These are phyloP conservation scores for Hoplodrina blanda DNA, from an alignment of 2,888 invertebrate species.

Conservation along the genomic window DNA sequence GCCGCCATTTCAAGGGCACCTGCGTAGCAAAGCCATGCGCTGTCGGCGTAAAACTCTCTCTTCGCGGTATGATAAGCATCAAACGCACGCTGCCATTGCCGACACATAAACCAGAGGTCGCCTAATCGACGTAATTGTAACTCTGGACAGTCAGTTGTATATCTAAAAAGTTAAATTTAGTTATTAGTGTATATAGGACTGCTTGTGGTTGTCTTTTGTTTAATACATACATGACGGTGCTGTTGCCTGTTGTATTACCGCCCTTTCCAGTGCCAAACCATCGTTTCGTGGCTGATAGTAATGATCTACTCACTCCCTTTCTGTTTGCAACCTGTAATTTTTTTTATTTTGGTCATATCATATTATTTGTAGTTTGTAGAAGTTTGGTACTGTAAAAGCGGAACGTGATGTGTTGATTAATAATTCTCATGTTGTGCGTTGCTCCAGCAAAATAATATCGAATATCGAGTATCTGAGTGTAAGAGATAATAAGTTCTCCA, in stretches of 20 bases:
- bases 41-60: constrained; percentile 98
- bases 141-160: constrained; percentile 96
- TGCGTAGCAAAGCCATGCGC: constrained; percentile 99
- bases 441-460: too few species aligned
- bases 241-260: constrained; percentile 93
- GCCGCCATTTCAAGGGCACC: constrained; percentile 99
- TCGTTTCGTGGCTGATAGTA: constrained; percentile 98
- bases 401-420: too few species aligned
- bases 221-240: constrained; percentile 95
- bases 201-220: constrained; percentile 5
- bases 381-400: too few species aligned
- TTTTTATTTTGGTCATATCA: neutral
- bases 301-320: constrained; percentile 97
- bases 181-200: neutral
- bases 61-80: constrained; percentile 99
- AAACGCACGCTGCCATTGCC: constrained; percentile 97
- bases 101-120: constrained; percentile 99
- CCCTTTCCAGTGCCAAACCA: constrained; percentile 98
- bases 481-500: too few species aligned
- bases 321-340: constrained; percentile 93
- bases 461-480: too few species aligned
- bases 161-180: constrained; percentile 86
- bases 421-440: too few species aligned
- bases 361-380: neutral
- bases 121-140: constrained; percentile 97